Percentiles rank a stretch among this genome's conserved stretches.
phyloP scores from a whole-genome alignment of 2,113 vertebrate genomes.

The Eupsittula cactorum region DNA sequence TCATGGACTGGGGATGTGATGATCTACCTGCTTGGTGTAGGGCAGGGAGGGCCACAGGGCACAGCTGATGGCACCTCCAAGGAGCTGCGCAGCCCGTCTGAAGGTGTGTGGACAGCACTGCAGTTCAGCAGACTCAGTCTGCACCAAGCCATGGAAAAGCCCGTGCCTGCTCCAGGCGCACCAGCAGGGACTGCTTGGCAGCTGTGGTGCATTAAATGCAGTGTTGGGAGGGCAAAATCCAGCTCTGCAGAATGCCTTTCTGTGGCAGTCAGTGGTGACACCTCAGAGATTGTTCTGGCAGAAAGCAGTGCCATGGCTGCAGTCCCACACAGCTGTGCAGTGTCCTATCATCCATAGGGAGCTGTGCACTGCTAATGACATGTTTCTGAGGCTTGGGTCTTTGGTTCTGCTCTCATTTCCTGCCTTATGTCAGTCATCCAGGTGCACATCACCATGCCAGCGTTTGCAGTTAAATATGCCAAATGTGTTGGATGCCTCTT shows the following conservation, averaged over 20 bases:
- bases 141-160: conserved; percentile 13
- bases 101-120: neutral
- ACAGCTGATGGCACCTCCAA: neutral
- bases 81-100: neutral
- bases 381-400: neutral
- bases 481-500: neutral
- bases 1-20: neutral
- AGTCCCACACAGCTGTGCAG: rapidly evolving
- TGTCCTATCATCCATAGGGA: rapidly evolving
- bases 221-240: neutral
- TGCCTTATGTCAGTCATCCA: rapidly evolving
- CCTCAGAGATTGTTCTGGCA: neutral
- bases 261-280: neutral
- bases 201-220: conserved; percentile 25
- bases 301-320: neutral
- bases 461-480: neutral
- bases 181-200: neutral
- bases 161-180: neutral
- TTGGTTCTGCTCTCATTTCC: neutral
- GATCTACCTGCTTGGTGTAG: neutral
- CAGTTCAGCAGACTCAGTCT: neutral
- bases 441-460: too few relatives aligned
- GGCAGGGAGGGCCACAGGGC: neutral
- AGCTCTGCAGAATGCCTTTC: neutral
- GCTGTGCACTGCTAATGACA: neutral